Evolutionary conservation across 1,140 invertebrate genomes (phyloP), one percentile per base, ranked within the genome.

Genomic region (Brachionus paranguensis): DNA sequence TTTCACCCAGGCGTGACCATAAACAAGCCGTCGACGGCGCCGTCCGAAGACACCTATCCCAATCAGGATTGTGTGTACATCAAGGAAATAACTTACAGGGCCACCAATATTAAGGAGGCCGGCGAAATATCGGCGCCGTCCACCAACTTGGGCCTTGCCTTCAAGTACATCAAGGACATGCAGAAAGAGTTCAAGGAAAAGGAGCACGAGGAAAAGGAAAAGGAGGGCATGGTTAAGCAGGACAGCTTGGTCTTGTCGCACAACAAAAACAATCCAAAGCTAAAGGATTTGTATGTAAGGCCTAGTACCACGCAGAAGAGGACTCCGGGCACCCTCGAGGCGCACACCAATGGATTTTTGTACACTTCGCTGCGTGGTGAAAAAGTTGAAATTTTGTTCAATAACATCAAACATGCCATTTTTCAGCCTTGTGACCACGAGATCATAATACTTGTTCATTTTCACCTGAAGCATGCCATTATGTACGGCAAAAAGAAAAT

Each of bases 401-500:
- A 99, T 90, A 99, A 99, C 89, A 99, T 99, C 85, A 98, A 98
- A 88, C 97, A 99, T 89, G 97, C 98, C 6, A 98, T 99, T 90
- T 99, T 98, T 90, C 97, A 99, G 91, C 97, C 98, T 0, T 99
- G 97, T 89, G 97, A 99, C 90, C 94, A 95, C 84, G 98, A 99
- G 91, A 99, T 99, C 96, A 98, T 99, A 78, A 99, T 99, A 88
- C 90, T 99, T 7, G 91, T 99, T 65, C 98, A 99, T 92, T 99
- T 99, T 88, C 96, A 99, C 91, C 91, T 99, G 6, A 86, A 94
- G 92, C 95, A 99, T 89, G 96, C 96, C 37, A 98, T 99, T 85
- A 94, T 99, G 94, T 98, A 98, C 92, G 96, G 96, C 85, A 99
- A 99, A 90, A 99, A 99, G 91, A 99, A 99, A 88, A 97, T 99